phyloP scores from a whole-genome alignment of 1,140 invertebrate species.

The Dendrolimus punctatus region DNA sequence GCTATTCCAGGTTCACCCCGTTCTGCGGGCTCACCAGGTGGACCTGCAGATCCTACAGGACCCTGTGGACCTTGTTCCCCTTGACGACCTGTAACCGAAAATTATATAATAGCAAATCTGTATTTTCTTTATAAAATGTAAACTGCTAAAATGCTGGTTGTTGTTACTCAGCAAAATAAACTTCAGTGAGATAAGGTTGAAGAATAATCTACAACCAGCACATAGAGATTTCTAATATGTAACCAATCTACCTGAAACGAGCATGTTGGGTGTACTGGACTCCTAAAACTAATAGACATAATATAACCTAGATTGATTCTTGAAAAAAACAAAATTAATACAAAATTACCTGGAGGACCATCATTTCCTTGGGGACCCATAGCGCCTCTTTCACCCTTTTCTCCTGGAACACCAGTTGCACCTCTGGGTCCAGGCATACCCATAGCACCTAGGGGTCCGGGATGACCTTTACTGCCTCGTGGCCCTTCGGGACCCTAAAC shows the following conservation, averaged over 20 bases:
- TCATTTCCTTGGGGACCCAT: constrained; percentile 75
- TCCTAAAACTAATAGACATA: neutral
- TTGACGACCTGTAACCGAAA: constrained; percentile 66
- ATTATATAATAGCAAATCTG: neutral
- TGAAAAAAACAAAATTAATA: neutral
- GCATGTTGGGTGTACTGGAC: neutral
- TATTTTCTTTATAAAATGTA: too few relatives aligned
- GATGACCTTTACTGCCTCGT: constrained; percentile 82
- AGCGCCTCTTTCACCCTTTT: constrained; percentile 82
- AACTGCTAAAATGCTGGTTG: too few relatives aligned
- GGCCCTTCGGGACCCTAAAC: constrained; percentile 77
- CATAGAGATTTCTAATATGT: neutral
- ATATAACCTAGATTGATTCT: too few relatives aligned
- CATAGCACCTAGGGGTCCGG: constrained; percentile 80
- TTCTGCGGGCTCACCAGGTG: constrained; percentile 83
- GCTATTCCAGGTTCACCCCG: constrained; percentile 82
- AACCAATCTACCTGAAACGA: neutral
- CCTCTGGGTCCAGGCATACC: constrained; percentile 82
- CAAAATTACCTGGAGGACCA: constrained; percentile 74
- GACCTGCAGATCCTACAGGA: constrained; percentile 77
- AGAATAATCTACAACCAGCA: neutral
- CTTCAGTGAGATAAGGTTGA: neutral
- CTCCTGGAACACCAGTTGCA: constrained; percentile 75
- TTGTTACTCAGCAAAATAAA: too few relatives aligned
- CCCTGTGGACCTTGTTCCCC: constrained; percentile 81